Conservation (phyloP, 1,140 invertebrate genomes). For the Ctenoplectra terminalis region DNA sequence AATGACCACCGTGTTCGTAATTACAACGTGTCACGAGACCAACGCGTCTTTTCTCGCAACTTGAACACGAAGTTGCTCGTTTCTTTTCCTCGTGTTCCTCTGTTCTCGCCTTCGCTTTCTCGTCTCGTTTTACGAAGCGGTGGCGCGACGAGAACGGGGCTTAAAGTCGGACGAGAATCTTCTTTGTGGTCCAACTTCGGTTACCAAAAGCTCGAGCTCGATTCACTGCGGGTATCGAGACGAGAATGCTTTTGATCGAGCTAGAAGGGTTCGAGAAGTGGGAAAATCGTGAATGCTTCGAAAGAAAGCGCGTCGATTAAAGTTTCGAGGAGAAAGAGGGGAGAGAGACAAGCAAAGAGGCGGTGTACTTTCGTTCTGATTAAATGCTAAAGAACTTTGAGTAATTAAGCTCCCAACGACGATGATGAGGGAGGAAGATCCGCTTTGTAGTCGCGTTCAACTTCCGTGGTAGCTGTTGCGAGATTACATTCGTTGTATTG, state of each 20-base stretch:
- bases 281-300: background rate
- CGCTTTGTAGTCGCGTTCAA: conserved; percentile 12
- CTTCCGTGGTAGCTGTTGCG: conserved; percentile 24
- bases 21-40: background rate
- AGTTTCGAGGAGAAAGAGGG: background rate
- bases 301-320: conserved; percentile 4
- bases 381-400: conserved; percentile 37
- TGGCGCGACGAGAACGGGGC: too few species aligned
- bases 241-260: conserved; percentile 41
- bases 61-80: background rate
- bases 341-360: background rate
- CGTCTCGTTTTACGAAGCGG: background rate
- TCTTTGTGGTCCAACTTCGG: too few species aligned
- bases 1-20: conserved; percentile 34
- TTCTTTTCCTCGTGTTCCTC: background rate
- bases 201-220: background rate
- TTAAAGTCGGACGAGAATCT: background rate
- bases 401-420: conserved; percentile 31
- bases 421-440: conserved; percentile 12
- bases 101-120: background rate
- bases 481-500: conserved; percentile 30
- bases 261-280: background rate
- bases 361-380: conserved; percentile 23
- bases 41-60: background rate
- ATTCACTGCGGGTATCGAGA: background rate